These are phyloP conservation scores for Conger conger DNA, from an alignment of 2,113 vertebrate species.

Conservation along the genomic window DNA sequence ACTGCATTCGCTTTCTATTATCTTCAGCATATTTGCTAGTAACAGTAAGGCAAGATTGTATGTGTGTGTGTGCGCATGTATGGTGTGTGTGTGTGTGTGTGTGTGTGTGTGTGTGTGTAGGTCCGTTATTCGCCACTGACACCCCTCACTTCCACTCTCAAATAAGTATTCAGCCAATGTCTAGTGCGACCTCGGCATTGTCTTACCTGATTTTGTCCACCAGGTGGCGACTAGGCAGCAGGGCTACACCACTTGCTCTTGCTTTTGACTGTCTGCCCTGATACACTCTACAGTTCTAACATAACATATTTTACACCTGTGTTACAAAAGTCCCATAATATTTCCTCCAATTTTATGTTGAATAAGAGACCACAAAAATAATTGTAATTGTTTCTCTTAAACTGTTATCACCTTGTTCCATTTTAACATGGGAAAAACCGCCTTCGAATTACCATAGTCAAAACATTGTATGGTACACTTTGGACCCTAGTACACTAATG, in stretches of 20 bases:
- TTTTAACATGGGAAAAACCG: not conserved
- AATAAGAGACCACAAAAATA: not conserved
- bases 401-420: not conserved
- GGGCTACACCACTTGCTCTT: too few species aligned
- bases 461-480: not conserved
- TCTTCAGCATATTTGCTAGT: not conserved
- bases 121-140: not conserved
- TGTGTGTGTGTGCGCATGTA: not conserved
- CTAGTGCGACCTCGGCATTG: too few species aligned
- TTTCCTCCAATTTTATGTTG: not conserved
- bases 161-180: too few species aligned
- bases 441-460: not conserved
- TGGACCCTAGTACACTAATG: not conserved
- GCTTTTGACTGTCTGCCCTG: too few species aligned
- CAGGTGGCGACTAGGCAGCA: too few species aligned
- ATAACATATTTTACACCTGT: not conserved
- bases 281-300: too few species aligned
- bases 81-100: not conserved
- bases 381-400: not conserved
- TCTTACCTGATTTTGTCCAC: too few species aligned
- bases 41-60: not conserved
- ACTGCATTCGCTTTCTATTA: not conserved
- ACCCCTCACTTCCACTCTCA: too few species aligned
- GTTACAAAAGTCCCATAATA: not conserved
- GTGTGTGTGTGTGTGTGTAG: not conserved